Conservation (phyloP, 2,113 vertebrate genomes). For the Sporophila hypoxantha region DNA sequence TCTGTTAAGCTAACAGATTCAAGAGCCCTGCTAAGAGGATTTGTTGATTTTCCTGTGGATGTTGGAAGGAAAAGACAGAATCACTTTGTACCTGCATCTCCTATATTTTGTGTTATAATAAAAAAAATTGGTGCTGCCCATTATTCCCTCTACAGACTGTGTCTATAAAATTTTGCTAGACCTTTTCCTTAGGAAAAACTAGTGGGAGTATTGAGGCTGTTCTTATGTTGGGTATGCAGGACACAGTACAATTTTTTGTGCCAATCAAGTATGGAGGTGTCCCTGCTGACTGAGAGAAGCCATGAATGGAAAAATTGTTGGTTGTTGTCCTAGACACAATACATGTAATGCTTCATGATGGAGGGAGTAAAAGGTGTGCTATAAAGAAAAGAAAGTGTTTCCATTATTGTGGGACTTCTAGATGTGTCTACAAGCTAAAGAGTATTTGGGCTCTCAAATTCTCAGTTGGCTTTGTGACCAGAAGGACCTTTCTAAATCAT, state of each 20-base stretch:
- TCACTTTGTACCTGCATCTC: background rate
- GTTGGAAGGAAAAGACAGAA: background rate
- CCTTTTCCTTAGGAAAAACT: background rate
- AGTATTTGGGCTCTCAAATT: background rate
- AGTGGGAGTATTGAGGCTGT: background rate
- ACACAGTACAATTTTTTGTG: background rate
- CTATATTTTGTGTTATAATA: background rate
- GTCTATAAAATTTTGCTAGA: background rate
- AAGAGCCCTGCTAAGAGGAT: background rate
- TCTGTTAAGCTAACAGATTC: background rate
- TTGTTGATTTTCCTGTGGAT: background rate
- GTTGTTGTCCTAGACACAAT: background rate
- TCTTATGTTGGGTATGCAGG: background rate
- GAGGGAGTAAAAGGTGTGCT: background rate
- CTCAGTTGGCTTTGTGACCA: background rate
- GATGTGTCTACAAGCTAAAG: background rate
- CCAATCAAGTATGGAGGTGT: background rate
- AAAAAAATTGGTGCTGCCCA: background rate
- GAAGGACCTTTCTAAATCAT: background rate
- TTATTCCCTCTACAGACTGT: background rate
- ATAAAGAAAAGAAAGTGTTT: background rate
- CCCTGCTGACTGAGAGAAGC: background rate
- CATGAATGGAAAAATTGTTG: background rate
- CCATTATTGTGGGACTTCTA: background rate
- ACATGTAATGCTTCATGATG: background rate